phyloP scores from a whole-genome alignment of 2,888 invertebrate species.

The Dioctria rufipes region DNA sequence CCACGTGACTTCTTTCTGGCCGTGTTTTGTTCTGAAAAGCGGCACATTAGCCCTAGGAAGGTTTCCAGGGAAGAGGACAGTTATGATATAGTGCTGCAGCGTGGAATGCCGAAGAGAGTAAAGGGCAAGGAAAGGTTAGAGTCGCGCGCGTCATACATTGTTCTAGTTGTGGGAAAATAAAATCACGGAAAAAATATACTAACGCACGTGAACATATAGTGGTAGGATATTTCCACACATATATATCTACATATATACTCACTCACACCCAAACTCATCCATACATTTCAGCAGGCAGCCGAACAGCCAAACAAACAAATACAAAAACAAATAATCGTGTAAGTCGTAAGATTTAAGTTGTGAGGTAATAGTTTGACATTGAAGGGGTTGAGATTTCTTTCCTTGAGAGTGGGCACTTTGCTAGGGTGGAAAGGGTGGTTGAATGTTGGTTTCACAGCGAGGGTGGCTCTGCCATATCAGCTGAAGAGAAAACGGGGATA shows the following conservation, averaged over 20 bases:
- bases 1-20: constrained; percentile 62
- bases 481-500: not conserved
- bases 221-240: not conserved
- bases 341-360: constrained; percentile 51
- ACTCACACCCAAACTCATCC: not conserved
- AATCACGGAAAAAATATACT: constrained; percentile 51
- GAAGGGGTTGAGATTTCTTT: constrained; percentile 51
- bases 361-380: constrained; percentile 53
- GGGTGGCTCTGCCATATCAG: constrained; percentile 11
- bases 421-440: not conserved
- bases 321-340: constrained; percentile 50
- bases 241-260: not conserved
- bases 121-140: constrained; percentile 52
- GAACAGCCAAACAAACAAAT: constrained; percentile 45
- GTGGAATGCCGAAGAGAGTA: not conserved
- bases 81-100: constrained; percentile 4
- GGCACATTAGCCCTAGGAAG: constrained; percentile 35
- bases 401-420: constrained; percentile 30
- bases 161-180: constrained; percentile 56
- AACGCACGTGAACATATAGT: constrained; percentile 10
- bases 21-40: constrained; percentile 57
- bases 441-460: not conserved
- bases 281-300: constrained; percentile 9
- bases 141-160: constrained; percentile 51
- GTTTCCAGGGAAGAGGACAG: constrained; percentile 13